Conservation (phyloP, 1,140 invertebrate genomes). For the Calosoma granatense region DNA sequence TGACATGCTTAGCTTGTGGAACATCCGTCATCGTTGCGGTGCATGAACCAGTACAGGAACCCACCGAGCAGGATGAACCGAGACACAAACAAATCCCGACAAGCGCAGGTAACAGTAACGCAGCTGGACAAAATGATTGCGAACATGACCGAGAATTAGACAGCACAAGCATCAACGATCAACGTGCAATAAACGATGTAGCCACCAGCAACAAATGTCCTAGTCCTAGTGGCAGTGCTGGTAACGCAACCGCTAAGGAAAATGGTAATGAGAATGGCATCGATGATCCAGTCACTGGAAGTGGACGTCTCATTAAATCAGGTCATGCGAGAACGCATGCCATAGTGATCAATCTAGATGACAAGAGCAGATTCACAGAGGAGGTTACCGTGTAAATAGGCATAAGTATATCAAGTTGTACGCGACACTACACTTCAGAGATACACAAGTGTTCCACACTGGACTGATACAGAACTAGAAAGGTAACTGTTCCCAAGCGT, state of each 20-base stretch:
- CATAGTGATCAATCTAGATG: slow-evolving; percentile 66
- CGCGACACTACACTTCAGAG: no score
- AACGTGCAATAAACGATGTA: not conserved
- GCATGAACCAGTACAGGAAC: no score
- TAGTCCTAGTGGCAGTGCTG: slow-evolving; percentile 22
- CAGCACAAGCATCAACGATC: not conserved
- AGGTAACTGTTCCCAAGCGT: no score
- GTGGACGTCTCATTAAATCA: slow-evolving; percentile 39
- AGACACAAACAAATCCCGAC: not conserved
- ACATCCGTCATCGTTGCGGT: no score
- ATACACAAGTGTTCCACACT: no score
- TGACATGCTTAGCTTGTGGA: not conserved
- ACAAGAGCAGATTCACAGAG: slow-evolving; percentile 68
- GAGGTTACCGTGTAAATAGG: slow-evolving; percentile 64
- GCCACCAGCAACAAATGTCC: not conserved
- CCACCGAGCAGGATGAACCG: no score
- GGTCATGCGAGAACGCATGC: slow-evolving; percentile 58
- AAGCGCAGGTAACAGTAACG: no score
- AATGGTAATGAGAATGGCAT: slow-evolving; percentile 35
- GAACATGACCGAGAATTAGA: no score
- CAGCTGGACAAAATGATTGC: no score
- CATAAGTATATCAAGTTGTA: no score
- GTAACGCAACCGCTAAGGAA: slow-evolving; percentile 32
- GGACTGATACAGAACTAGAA: no score
- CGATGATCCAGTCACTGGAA: slow-evolving; percentile 28